phyloP scores from a whole-genome alignment of 2,888 invertebrate genomes.

The Neuroscelio doddi region DNA sequence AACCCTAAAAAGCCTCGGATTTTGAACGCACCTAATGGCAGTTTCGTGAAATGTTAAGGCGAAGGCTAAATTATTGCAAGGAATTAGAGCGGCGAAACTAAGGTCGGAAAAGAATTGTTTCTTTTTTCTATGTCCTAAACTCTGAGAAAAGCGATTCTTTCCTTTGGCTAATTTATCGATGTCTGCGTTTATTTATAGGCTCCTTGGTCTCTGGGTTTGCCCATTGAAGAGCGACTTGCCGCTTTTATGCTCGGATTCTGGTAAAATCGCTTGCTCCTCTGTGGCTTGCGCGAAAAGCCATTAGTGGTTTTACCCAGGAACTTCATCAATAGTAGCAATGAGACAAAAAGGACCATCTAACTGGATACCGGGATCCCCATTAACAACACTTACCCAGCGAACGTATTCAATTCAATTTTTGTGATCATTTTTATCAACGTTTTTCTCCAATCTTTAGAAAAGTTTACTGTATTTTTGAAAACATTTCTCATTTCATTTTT shows the following conservation, averaged over 20 bases:
- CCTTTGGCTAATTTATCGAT: slow-evolving; percentile 46
- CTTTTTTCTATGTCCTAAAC: slow-evolving; percentile 32
- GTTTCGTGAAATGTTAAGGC: slow-evolving; percentile 28
- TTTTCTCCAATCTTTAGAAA: not conserved
- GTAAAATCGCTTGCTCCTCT: slow-evolving; percentile 30
- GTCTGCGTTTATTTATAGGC: slow-evolving; percentile 48
- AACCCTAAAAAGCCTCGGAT: slow-evolving; percentile 31
- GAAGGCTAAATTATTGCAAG: slow-evolving; percentile 34
- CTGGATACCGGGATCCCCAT: slow-evolving; percentile 19
- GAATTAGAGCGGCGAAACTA: slow-evolving; percentile 34
- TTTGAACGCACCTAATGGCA: slow-evolving; percentile 20
- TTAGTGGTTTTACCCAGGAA: slow-evolving; percentile 41
- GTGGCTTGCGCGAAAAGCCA: slow-evolving; percentile 42
- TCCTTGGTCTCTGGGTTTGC: slow-evolving; percentile 40
- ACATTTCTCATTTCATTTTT: not conserved
- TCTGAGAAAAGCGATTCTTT: slow-evolving; percentile 37
- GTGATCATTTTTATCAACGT: slow-evolving; percentile 18
- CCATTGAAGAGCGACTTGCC: slow-evolving; percentile 41
- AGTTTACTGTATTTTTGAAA: slow-evolving; percentile 1
- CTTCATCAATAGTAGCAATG: slow-evolving; percentile 43
- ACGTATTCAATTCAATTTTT: slow-evolving; percentile 7
- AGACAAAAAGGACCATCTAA: slow-evolving; percentile 18
- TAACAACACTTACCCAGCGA: slow-evolving; percentile 25
- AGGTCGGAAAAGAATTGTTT: slow-evolving; percentile 32
- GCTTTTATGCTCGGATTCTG: slow-evolving; percentile 42